Evolutionary conservation across 2,797 vertebrate species (phyloP), one percentile per base, ranked within the genome.

Genomic region (Corythornis leucogaster): DNA sequence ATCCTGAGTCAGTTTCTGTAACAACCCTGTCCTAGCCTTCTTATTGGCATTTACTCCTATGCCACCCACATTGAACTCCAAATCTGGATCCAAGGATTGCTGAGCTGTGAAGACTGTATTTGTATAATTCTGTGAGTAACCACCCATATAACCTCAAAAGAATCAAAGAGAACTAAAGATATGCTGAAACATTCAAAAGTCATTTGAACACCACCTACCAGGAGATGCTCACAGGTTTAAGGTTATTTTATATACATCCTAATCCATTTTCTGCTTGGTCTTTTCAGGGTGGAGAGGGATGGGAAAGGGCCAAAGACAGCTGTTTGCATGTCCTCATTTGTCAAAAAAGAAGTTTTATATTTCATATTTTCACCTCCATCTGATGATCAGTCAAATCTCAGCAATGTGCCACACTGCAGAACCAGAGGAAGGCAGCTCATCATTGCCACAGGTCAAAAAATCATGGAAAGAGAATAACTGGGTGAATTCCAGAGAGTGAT

Each of bases 1-100:
- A 62, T 84, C 93, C 95, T 95, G 91, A 97, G 92, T 94, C 96
- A 96, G 76, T 96, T 97, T 97, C 94, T 97, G 95, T 94, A 97
- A 96, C 96, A 97, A 82, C 97, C 93, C 90, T 95, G 93, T 96
- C 90, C 95, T 94, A 94, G 96, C 91, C 92, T 94, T 94, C 94
- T 94, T 96, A 84, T 79, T 98, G 97, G 97, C 97, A 95, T 96
- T 89, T 95, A 92, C 91, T 96, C 87, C 94, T 91, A 62, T 97
- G 95, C 98, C 98, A 98, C 98, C 98, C 98, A 98, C 97, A 85
- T 96, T 96, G 98, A 97, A 88, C 94, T 97, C 97, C 96, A 97
- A 98, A 97, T 96, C 94, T 82, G 96, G 95, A 96, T 97, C 92
- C 96, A 91, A 97, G 87, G 94, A 96, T 92, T 97, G 96, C 97